These are phyloP conservation scores for Schizaphis graminum DNA, from an alignment of 2,888 invertebrate species.

Conservation along the genomic window DNA sequence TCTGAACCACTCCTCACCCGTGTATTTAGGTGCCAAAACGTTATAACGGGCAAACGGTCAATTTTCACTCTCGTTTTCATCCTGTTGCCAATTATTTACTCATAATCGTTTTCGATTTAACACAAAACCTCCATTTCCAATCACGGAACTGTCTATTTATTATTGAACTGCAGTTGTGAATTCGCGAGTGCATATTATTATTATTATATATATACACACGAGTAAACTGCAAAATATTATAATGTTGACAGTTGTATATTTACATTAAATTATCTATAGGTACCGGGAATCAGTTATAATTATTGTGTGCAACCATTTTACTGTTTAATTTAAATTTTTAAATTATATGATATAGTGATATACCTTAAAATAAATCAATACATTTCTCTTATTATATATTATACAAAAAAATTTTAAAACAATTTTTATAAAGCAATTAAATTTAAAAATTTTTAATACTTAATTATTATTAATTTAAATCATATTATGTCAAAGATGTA, in stretches of 20 bases:
- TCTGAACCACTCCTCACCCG: background rate
- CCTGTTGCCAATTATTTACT: slow-evolving; percentile 9
- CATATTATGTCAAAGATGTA: background rate
- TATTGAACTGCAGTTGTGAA: background rate
- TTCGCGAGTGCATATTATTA: background rate
- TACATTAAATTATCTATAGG: background rate
- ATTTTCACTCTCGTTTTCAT: slow-evolving; percentile 54
- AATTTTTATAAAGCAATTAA: background rate
- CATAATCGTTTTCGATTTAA: background rate
- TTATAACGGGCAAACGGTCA: background rate
- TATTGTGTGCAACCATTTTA: background rate
- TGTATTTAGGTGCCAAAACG: slow-evolving; percentile 18
- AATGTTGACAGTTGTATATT: background rate
- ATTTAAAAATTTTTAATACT: background rate
- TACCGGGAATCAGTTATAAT: background rate
- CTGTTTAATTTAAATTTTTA: background rate
- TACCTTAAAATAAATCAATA: background rate
- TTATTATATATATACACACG: background rate
- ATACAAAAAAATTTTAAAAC: background rate
- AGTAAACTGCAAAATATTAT: background rate
- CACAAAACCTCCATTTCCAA: background rate
- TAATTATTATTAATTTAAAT: background rate
- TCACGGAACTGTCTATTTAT: background rate
- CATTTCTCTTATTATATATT: background rate
- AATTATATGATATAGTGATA: background rate